Evolutionary conservation across 1,140 invertebrate genomes (phyloP).

Genomic region (Drosophila simulans): DNA sequence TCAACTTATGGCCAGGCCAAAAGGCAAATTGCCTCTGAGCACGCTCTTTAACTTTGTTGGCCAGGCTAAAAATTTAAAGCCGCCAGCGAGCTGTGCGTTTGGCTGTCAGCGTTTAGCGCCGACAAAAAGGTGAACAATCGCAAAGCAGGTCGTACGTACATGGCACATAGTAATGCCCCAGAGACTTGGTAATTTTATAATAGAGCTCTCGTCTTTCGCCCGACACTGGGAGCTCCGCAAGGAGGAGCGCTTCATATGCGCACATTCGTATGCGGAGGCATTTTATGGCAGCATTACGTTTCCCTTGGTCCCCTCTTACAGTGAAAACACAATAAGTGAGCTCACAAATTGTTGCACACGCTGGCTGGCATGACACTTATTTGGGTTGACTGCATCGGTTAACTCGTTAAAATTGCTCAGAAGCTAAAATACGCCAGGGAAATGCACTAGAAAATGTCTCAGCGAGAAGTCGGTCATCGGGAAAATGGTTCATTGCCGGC

Average conservation of each 20-base stretch:
- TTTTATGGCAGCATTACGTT: constrained; percentile 34
- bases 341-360: constrained; percentile 30
- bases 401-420: constrained; percentile 32
- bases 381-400: constrained; percentile 22
- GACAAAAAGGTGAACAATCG: constrained; percentile 60
- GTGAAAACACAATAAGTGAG: constrained; percentile 29
- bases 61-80: constrained; percentile 51
- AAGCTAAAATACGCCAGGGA: constrained; percentile 8
- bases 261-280: constrained; percentile 27
- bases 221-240: constrained; percentile 4
- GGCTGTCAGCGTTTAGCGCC: constrained; percentile 18
- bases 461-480: background rate
- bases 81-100: constrained; percentile 47
- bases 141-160: constrained; percentile 52
- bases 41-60: constrained; percentile 64
- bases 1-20: constrained; percentile 15
- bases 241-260: constrained; percentile 18
- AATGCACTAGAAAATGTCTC: background rate
- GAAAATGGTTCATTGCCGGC: background rate
- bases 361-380: constrained; percentile 29
- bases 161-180: constrained; percentile 1
- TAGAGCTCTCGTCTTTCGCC: constrained; percentile 38
- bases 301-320: constrained; percentile 9
- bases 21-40: constrained; percentile 61
- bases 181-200: constrained; percentile 46